Base-by-base conservation (phyloP, 1,140 invertebrate genomes). In the Kradibia gibbosae region DNA sequence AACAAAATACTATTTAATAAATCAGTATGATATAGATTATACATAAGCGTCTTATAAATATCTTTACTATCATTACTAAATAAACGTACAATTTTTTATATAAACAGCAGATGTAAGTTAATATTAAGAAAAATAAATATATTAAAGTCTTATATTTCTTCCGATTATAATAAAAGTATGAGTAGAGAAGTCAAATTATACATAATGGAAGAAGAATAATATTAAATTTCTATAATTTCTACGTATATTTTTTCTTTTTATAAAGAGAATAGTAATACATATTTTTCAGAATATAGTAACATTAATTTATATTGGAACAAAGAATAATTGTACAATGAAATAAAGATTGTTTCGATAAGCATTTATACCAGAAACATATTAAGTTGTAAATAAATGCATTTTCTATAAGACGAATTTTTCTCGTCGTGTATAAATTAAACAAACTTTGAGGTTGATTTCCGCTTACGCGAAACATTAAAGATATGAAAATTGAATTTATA, bases 401-500 rank as follows among this genome's bases (percentile, higher is more conserved):
- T 84, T 80, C 53, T 84, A 80, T 76, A 75, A 71, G 31, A 77
- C 36, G 53, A 80, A 77, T 80, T 53, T 77, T 80, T 84, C 53
- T 75, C 74, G 60, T 57, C 62, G 42, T 80, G 48, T 78, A 78
- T 42, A 83, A 65, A 48, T 67, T 73, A 62, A 80, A 50, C 55
- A 34, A 82, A 71, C 28, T 53, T 65, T 78, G 10, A 78, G 73
- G 76, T 79, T 53, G 3, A 74, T 71, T 53, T 80, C 36, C 36
- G 65, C 25, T 76, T 67, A 50, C 31, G 34, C 22, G 31, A 42
- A 70, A 60, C 17, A 62, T 76, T 67, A 48, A 70, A 5, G 45
- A 84, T 83, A 71, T 45, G 83, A 85, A 79, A 85, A 72, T 86
- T 84, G 85, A 83, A 85, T 86, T 87, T 86, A 81, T 86, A 87